Evolutionary conservation across 1,140 invertebrate genomes (phyloP).

Genomic region (Euglossa dilemma): DNA sequence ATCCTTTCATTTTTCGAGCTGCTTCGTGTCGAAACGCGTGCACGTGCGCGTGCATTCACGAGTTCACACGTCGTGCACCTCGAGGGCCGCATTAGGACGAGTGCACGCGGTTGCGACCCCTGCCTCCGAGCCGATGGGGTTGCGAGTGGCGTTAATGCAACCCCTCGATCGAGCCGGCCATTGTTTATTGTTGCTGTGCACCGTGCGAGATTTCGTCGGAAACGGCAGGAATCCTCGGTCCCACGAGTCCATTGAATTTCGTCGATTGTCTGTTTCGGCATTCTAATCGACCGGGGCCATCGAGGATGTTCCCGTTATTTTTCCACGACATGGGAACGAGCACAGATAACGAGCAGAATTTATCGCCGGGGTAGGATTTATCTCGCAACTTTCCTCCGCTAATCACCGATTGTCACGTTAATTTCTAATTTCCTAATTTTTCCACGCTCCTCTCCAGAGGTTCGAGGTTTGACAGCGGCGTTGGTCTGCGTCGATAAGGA

Average conservation of each 20-base stretch:
- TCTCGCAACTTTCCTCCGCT: no score
- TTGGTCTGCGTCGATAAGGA: no score
- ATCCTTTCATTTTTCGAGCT: neutral
- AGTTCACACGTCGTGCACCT: slow-evolving; percentile 27
- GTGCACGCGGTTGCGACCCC: slow-evolving; percentile 4
- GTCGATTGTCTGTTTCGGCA: neutral
- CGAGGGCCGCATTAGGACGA: slow-evolving; percentile 20
- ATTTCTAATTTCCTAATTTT: no score
- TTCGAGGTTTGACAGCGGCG: no score
- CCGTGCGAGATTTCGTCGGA: slow-evolving; percentile 21
- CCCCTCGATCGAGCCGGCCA: slow-evolving; percentile 11
- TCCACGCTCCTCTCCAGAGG: no score
- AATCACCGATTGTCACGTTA: no score
- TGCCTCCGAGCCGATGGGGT: slow-evolving; percentile 14
- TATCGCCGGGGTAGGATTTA: neutral
- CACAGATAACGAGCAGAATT: neutral
- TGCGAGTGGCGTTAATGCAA: slow-evolving; percentile 42
- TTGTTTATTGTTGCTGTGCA: slow-evolving; percentile 18
- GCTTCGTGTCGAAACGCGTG: neutral
- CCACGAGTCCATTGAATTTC: neutral
- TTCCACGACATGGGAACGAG: neutral
- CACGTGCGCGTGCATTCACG: neutral
- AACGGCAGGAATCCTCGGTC: slow-evolving; percentile 13
- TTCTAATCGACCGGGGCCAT: neutral
- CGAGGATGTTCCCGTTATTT: neutral